Evolutionary conservation across 2,888 invertebrate species (phyloP).

Genomic region (Amphipoea oculea): DNA sequence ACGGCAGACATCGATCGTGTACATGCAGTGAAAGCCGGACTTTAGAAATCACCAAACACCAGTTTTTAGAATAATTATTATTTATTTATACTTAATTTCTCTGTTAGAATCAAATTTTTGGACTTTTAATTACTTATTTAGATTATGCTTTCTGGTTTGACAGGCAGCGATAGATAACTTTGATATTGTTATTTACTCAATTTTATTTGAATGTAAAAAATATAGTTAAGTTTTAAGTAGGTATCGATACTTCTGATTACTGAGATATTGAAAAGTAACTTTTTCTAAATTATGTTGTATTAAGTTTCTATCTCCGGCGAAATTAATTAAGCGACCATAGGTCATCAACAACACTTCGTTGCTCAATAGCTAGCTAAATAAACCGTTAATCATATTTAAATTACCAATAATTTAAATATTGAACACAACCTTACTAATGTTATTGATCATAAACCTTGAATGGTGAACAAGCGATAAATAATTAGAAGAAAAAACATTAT

Average conservation of each 20-base stretch:
- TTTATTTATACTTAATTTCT: conserved; percentile 56
- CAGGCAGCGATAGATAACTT: neutral
- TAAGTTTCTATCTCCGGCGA: neutral
- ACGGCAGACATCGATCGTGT: conserved; percentile 52
- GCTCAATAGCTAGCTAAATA: conserved; percentile 43
- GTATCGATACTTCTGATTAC: neutral
- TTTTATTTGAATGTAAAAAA: neutral
- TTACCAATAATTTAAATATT: conserved; percentile 45
- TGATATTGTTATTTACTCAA: neutral
- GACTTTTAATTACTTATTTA: conserved; percentile 53
- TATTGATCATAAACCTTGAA: conserved; percentile 54
- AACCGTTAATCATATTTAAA: conserved; percentile 37
- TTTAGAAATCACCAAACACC: conserved; percentile 64
- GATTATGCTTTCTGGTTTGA: conserved; percentile 23
- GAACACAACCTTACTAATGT: conserved; percentile 28
- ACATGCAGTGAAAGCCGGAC: conserved; percentile 62
- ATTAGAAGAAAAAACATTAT: conserved; percentile 16
- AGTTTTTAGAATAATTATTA: conserved; percentile 59
- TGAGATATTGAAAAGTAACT: neutral
- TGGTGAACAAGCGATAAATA: conserved; percentile 24
- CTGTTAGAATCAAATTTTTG: conserved; percentile 18
- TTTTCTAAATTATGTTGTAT: conserved; percentile 8
- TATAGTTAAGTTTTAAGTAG: neutral
- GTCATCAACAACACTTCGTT: conserved; percentile 33
- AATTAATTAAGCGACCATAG: neutral